Conservation (phyloP, 2,797 vertebrate genomes). For the Enteromius treurensis region DNA sequence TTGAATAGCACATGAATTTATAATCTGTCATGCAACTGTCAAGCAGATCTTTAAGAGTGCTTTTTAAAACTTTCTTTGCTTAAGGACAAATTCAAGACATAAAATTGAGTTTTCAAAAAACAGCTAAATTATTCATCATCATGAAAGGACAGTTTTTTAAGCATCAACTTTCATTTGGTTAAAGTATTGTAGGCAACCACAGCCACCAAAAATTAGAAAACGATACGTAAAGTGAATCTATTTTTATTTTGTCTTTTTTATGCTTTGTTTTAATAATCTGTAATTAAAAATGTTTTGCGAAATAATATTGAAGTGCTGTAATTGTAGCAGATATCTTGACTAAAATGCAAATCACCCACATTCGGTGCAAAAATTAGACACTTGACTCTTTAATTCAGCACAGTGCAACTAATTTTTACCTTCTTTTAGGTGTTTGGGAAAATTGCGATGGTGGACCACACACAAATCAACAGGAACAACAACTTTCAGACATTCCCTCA, state of each 20-base stretch:
- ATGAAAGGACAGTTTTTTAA: no score
- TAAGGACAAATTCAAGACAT: no score
- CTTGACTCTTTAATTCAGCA: neutral
- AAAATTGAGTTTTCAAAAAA: no score
- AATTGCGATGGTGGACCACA: slow-evolving; percentile 94
- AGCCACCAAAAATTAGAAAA: no score
- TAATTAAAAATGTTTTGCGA: neutral
- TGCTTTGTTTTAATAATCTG: neutral
- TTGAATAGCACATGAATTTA: neutral
- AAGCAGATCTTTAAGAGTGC: neutral
- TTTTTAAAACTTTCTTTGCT: neutral
- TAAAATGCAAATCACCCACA: neutral
- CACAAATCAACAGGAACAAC: slow-evolving; percentile 98
- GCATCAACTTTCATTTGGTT: no score
- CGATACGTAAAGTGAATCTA: no score
- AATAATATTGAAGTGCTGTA: neutral
- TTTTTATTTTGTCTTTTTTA: no score
- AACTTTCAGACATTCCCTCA: slow-evolving; percentile 99
- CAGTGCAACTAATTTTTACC: neutral
- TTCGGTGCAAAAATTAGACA: neutral
- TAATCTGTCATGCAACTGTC: neutral
- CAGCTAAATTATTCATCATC: no score
- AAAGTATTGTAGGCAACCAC: no score
- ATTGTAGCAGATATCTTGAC: neutral
- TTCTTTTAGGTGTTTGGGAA: slow-evolving; percentile 92